Conservation (phyloP, 2,888 invertebrate species). For the Drosophila putrida region DNA sequence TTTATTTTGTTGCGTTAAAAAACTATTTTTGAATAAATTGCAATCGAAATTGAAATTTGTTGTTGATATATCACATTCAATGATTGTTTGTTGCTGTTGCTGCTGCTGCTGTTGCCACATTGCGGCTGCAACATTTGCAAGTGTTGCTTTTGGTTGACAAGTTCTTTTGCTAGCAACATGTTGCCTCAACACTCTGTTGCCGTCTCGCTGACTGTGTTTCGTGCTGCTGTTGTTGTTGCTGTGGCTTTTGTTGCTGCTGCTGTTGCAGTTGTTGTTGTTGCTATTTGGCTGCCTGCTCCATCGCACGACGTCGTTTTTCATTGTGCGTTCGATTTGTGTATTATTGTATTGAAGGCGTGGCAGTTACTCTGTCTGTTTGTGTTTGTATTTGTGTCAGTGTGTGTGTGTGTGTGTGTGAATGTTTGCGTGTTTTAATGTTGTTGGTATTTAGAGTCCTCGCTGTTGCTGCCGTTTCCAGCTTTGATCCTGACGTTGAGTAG, state of each 20-base stretch:
- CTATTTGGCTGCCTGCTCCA: conserved; percentile 78
- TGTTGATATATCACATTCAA: conserved; percentile 76
- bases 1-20: conserved; percentile 67
- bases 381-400: background rate
- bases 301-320: conserved; percentile 85
- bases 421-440: conserved; percentile 10
- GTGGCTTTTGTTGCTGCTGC: conserved; percentile 24
- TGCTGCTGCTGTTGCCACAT: conserved; percentile 42
- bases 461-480: conserved; percentile 15
- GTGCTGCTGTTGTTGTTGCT: conserved; percentile 25
- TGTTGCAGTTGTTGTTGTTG: conserved; percentile 38
- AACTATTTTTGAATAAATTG: conserved; percentile 75
- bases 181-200: conserved; percentile 41
- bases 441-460: conserved; percentile 20
- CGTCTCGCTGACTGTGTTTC: conserved; percentile 28
- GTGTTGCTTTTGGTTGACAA: conserved; percentile 41
- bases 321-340: conserved; percentile 76
- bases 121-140: conserved; percentile 43
- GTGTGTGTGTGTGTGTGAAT: background rate
- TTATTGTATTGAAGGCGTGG: conserved; percentile 45
- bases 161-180: conserved; percentile 60
- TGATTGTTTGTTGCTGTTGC: conserved; percentile 71
- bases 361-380: conserved; percentile 4
- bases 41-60: conserved; percentile 75
- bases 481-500: conserved; percentile 39